Base-by-base conservation (phyloP, 2,797 vertebrate genomes). In the Hephaestus fuliginosus region DNA sequence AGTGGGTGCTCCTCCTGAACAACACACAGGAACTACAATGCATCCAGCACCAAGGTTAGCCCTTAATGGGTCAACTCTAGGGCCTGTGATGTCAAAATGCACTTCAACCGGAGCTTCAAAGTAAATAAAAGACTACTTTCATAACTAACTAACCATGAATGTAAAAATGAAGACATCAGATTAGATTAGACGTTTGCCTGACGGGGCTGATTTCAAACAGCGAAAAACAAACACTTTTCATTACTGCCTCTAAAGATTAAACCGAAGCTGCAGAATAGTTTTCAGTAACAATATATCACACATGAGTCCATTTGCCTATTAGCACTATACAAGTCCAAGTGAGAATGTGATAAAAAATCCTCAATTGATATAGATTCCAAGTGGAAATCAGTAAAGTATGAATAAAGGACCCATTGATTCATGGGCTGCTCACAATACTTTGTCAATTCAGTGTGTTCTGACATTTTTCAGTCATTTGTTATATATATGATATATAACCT, bases 391-490 rank as follows among this genome's bases (percentile, higher is more conserved):
- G 30, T 30, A 30, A 30, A 4, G 30, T 3, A 33, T 33, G 0
- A 33, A 33, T 33, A 33, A 33, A 33, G 30, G 30, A 5, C 30
- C 30, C 30, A 33, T 33, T 33, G 30, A 33, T 33, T 33, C 30
- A 33, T 33, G 30, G 30, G 30, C 30, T 55, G 49, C 39, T 36
- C 0, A 18, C 11, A 68, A 49, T 52, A 52, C 17, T 36, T 44
- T 53, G 9, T 33, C 15, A 18, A 3, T 53, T 52, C n/a, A 5
- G 39, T 25, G 15, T 53, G 20, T 51, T 66, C 28, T 56, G 22
- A 63, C 43, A 64, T 63, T 62, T 39, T 25, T 66, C 15, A 67
- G 43, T 9, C 61, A 61, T 39, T 12, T 52, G 74, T n/a, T n/a
- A n/a, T n/a, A n/a, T n/a, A n/a, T n/a, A n/a, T n/a, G n/a, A n/a